Conservation (phyloP, 2,113 vertebrate genomes). For the Ramphastos sulfuratus region DNA sequence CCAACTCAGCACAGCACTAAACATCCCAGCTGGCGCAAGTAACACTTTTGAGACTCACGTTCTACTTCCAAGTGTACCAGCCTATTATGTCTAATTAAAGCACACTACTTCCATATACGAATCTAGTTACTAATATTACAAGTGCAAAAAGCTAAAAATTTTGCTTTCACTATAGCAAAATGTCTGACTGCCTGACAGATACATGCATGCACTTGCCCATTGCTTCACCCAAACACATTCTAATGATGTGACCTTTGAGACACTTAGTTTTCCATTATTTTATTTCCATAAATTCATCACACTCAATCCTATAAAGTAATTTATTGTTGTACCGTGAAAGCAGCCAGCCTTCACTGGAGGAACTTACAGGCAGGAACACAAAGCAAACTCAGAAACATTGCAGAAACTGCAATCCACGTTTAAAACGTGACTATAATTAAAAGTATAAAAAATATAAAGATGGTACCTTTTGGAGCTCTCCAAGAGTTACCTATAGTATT, state of each 20-base stretch:
- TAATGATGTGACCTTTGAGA: not conserved
- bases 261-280: not conserved
- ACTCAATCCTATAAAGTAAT: not conserved
- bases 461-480: slow-evolving; percentile 88
- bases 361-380: not conserved
- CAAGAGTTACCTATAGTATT: slow-evolving; percentile 87
- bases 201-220: not conserved
- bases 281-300: not conserved
- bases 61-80: not conserved
- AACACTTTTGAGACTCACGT: not conserved
- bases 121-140: not conserved
- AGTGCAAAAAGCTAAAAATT: not conserved
- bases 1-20: not conserved
- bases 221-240: not conserved
- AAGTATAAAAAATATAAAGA: not conserved
- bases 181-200: not conserved
- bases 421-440: fast-evolving
- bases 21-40: not conserved
- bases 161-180: not conserved
- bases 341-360: too few species aligned
- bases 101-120: not conserved
- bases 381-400: not conserved
- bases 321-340: fast-evolving
- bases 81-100: not conserved
- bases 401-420: not conserved